Evolutionary conservation across 2,113 vertebrate species (phyloP), one percentile per base, ranked within the genome.

Genomic region (Suricata suricatta): DNA sequence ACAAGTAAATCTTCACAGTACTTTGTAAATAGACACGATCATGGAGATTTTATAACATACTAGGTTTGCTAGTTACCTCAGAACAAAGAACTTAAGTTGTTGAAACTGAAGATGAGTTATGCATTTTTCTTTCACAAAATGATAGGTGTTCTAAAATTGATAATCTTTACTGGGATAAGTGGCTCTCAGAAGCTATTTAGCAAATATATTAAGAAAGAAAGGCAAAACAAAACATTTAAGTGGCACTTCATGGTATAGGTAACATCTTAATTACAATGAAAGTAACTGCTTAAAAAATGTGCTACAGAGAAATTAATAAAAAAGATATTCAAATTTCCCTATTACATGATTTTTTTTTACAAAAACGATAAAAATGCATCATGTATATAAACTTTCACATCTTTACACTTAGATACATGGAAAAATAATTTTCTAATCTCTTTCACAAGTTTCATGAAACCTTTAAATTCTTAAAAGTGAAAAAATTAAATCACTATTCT

Each of bases 61-160:
- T 41, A 91, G 4, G 41, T 68, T 71, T 97, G 89, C 31, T 83
- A 88, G 71, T 84, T 83, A 83, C 83, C 29, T 90, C 52, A 92
- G 86, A 54, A 23, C 29, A 94, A 63, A 47, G 52, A n/a, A 93
- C 31, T 71, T 90, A 93, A 80, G 68, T 60, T 83, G 64, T n/a
- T 94, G 47, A 95, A 44, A 44, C 90, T 92, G 68, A 95, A 69
- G 77, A 88, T 9, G 4, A 93, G 41, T 88, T 83, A 86, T 50
- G 12, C 16, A 90, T 92, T 88, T 81, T 87, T 76, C 63, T 88
- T 91, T 88, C 77, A 80, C 71, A 94, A 92, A 96, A 74, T 86
- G 25, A 60, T 54, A 76, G 83, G 7, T 68, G 63, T 57, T 93
- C 38, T 87, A 93, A 87, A 88, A 63, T 52, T 94, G 64, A 76